These are phyloP conservation scores for Hyles euphorbiae DNA, from an alignment of 1,140 invertebrate species.

Conservation along the genomic window DNA sequence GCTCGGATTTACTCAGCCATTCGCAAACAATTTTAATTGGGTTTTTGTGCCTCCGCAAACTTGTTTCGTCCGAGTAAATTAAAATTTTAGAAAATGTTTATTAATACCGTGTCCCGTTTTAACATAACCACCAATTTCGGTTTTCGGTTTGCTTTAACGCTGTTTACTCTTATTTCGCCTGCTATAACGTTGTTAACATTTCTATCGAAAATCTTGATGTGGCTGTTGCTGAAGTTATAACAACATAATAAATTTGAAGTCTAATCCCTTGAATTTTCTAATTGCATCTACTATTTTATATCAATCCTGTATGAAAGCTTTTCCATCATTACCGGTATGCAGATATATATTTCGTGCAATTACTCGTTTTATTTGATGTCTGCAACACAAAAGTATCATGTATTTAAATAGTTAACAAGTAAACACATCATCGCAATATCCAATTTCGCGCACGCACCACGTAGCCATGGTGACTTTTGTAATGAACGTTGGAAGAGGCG, in stretches of 20 bases:
- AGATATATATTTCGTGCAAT: too few species aligned
- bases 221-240: too few species aligned
- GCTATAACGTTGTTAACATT: slow-evolving; percentile 19
- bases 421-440: slow-evolving; percentile 40
- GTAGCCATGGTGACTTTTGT: slow-evolving; percentile 65
- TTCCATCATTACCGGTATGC: too few species aligned
- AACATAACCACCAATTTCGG: neutral
- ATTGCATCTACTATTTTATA: too few species aligned
- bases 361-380: too few species aligned
- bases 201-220: neutral
- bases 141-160: too few species aligned
- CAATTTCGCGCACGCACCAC: slow-evolving; percentile 41
- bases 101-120: slow-evolving; percentile 9
- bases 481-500: slow-evolving; percentile 41
- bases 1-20: slow-evolving; percentile 58
- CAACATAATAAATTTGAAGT: too few species aligned
- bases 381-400: too few species aligned
- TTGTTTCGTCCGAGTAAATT: slow-evolving; percentile 40
- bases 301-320: too few species aligned
- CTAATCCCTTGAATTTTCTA: too few species aligned
- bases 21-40: slow-evolving; percentile 72
- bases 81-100: slow-evolving; percentile 20
- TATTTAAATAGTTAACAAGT: slow-evolving; percentile 23
- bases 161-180: too few species aligned
- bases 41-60: slow-evolving; percentile 62